Conservation (phyloP, 2,113 vertebrate genomes). For the Conger conger region DNA sequence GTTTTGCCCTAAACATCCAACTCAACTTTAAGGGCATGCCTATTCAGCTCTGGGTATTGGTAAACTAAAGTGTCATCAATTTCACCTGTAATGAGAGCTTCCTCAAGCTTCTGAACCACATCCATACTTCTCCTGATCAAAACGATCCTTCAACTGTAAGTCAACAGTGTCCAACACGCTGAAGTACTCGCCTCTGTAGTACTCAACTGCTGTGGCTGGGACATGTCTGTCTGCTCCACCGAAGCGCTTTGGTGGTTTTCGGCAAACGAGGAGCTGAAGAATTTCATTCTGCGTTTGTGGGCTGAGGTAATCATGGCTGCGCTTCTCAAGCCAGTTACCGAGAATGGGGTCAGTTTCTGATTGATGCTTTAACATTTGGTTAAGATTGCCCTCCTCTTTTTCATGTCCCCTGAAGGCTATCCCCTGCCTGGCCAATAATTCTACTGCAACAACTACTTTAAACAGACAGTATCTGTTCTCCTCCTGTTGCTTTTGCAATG, state of each 20-base stretch:
- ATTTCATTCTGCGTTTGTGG: too few relatives aligned
- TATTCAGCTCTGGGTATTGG: constrained; percentile 5
- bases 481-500: background rate
- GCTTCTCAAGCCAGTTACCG: too few relatives aligned
- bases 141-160: background rate
- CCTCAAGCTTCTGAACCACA: background rate
- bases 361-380: background rate
- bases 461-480: background rate
- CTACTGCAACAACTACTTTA: constrained; percentile 6
- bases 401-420: constrained; percentile 2
- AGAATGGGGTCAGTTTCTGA: too few relatives aligned
- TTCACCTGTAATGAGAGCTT: background rate
- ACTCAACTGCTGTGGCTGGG: background rate
- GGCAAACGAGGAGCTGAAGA: too few relatives aligned
- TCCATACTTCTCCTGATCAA: background rate
- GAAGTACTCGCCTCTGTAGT: background rate
- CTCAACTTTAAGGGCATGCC: background rate
- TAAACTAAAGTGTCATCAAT: background rate
- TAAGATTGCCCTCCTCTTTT: background rate
- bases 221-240: background rate
- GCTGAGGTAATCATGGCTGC: too few relatives aligned
- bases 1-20: background rate
- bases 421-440: constrained; percentile 10
- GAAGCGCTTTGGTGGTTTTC: background rate
- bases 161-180: background rate